Base-by-base conservation (phyloP, 2,113 vertebrate species). In the Indicator indicator region DNA sequence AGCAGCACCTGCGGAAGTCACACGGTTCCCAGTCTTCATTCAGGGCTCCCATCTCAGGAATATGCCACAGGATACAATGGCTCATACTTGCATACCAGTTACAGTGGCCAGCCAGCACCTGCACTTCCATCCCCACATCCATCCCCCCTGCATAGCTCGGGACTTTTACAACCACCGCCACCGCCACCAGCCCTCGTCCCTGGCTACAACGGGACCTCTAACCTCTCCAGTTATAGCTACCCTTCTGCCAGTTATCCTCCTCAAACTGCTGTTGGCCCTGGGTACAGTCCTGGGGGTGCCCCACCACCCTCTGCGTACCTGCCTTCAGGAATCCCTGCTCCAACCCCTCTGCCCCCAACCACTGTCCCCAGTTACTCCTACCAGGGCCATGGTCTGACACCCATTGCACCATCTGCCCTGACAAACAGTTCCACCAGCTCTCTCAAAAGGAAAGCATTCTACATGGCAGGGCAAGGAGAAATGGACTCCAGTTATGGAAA, bases 401-500 rank as follows among this genome's bases (percentile, higher is more conserved):
- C 99, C 56, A 99, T 99, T 13, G 98, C 99, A 2, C 99, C 99
- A 5, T 99, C 99, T 48, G 99, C 99, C 97, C 98, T 99, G 97
- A 98, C 98, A 92, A 99, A 99, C 96, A 99, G 98, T 97, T 98
- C 99, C 15, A 99, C 99, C 92, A 99, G 98, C 97, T 99, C 99
- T 90, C 98, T 99, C 96, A 99, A 99, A 98, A 98, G 99, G 95
- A 99, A 99, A 98, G 99, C 99, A 97, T 99, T 99, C 98, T 99
- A 99, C 94, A 99, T 99, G 99, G 99, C 98, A 93, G 99, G 98
- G 96, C 99, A 99, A 97, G 99, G 98, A 97, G 99, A 99, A 93
- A 98, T 99, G 98, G 99, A 99, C 97, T 98, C 99, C 96, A 98
- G 97, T 98, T 99, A 99, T 96, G 99, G 98, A 97, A 99, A 98